Evolutionary conservation across 2,888 invertebrate genomes (phyloP).

Genomic region (Hymenopus coronatus): DNA sequence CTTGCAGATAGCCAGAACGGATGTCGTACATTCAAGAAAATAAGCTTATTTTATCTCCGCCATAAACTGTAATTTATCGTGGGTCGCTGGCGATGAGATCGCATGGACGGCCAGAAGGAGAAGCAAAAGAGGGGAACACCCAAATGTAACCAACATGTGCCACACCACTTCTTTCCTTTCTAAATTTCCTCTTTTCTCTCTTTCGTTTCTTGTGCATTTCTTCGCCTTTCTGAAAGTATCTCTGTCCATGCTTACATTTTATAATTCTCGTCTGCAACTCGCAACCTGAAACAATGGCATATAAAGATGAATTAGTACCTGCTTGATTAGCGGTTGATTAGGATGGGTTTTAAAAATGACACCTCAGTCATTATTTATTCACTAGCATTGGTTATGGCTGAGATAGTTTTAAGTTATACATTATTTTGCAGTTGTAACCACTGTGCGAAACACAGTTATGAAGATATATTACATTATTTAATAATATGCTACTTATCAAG

Average conservation of each 20-base stretch:
- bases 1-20: slow-evolving; percentile 38
- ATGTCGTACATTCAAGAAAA: slow-evolving; percentile 50
- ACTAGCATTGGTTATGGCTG: too few species aligned
- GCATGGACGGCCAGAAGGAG: slow-evolving; percentile 6
- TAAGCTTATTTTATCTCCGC: slow-evolving; percentile 50
- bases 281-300: too few species aligned
- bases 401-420: too few species aligned
- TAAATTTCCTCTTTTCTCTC: background rate
- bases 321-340: too few species aligned
- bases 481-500: too few species aligned
- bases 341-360: too few species aligned
- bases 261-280: too few species aligned
- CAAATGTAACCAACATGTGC: background rate
- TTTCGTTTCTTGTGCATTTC: background rate
- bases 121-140: background rate
- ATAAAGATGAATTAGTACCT: too few species aligned
- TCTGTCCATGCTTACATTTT: background rate
- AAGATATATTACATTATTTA: too few species aligned
- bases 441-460: too few species aligned
- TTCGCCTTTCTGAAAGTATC: background rate
- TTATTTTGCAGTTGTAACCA: too few species aligned
- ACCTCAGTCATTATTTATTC: too few species aligned
- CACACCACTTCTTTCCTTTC: background rate
- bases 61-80: slow-evolving; percentile 50
- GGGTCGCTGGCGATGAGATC: slow-evolving; percentile 43